phyloP scores from a whole-genome alignment of 92 coral and sea anemone species.

The Zoanthus sociatus region DNA sequence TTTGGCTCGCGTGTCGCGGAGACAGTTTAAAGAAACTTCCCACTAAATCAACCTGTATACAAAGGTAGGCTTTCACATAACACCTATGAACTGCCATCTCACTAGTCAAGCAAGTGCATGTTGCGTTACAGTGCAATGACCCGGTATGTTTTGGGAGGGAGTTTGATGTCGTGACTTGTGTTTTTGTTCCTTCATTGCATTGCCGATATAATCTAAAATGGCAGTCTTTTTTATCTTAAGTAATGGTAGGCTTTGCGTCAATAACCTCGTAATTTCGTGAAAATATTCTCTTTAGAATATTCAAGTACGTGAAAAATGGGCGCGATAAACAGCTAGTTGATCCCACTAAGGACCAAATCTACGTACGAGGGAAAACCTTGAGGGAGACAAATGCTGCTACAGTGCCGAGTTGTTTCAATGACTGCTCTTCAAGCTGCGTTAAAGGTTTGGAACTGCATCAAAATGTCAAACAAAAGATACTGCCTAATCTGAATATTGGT shows the following conservation, averaged over 20 bases:
- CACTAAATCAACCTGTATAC: conserved; percentile 42
- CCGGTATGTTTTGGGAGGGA: neutral
- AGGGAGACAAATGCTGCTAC: conserved; percentile 18
- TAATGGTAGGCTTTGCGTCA: neutral
- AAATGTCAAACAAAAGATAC: neutral
- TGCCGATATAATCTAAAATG: conserved; percentile 8
- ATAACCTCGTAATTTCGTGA: neutral
- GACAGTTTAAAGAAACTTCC: conserved; percentile 33
- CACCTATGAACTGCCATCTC: conserved; percentile 7
- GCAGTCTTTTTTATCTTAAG: conserved; percentile 8
- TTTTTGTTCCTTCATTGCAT: conserved; percentile 3
- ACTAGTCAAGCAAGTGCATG: neutral
- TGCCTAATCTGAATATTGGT: neutral
- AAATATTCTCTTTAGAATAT: conserved; percentile 25
- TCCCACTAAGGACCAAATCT: conserved; percentile 23
- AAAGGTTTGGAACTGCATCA: neutral
- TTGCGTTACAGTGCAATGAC: neutral
- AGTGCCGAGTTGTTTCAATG: conserved; percentile 16
- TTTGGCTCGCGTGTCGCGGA: conserved; percentile 45
- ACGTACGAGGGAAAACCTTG: conserved; percentile 19
- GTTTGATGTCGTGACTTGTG: neutral
- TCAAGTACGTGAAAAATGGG: conserved; percentile 36
- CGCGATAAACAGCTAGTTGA: conserved; percentile 32
- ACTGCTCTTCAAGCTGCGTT: conserved; percentile 29
- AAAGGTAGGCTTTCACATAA: conserved; percentile 30